These are phyloP conservation scores for Irena cyanogastra DNA, from an alignment of 2,113 vertebrate genomes.

Conservation along the genomic window DNA sequence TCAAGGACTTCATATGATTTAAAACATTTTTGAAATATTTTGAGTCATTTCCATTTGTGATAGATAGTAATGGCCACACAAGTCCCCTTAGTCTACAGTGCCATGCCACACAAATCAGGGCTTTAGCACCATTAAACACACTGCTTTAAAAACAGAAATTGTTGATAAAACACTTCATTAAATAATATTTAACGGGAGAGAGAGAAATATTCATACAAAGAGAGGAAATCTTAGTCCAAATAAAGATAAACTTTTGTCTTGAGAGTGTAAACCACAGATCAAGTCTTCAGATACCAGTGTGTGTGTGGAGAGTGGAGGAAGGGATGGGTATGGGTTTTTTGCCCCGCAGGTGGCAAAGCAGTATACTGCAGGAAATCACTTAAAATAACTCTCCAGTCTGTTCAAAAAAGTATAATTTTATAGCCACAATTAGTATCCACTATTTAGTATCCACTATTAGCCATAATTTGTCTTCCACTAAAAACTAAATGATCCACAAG, in stretches of 20 bases:
- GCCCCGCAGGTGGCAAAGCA: background rate
- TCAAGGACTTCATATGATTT: background rate
- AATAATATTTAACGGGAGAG: background rate
- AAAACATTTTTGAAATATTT: background rate
- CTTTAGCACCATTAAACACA: background rate
- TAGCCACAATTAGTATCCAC: background rate
- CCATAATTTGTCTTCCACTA: background rate
- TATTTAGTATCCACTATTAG: background rate
- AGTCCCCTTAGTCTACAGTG: background rate
- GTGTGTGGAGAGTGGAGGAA: background rate
- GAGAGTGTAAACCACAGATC: background rate
- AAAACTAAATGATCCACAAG: background rate
- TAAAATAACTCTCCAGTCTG: background rate
- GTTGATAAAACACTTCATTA: background rate
- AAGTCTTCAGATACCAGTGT: background rate
- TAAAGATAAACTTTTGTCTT: background rate
- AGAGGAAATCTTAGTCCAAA: background rate
- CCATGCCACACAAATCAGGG: background rate
- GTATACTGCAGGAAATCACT: background rate
- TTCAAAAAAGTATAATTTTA: background rate
- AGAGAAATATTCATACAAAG: background rate
- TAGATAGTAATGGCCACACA: background rate
- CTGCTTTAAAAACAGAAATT: background rate
- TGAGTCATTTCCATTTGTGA: background rate
- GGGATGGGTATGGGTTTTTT: background rate